A percentile compares a stretch with the other conserved stretches of the same genome.
These are phyloP conservation scores for Lutjanus argentimaculatus DNA, from an alignment of 2,797 vertebrate genomes.

Conservation along the genomic window DNA sequence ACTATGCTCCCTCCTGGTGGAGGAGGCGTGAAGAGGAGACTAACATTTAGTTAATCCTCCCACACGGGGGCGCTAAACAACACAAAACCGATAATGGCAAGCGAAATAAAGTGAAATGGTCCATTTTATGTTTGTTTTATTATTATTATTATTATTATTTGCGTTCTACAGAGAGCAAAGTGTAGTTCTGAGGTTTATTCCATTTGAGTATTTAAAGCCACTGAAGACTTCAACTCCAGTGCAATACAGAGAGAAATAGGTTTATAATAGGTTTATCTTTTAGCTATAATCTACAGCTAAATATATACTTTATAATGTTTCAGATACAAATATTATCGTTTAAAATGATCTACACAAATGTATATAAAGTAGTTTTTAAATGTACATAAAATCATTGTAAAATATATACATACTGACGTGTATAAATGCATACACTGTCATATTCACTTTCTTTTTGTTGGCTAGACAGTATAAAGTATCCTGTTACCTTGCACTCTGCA, in stretches of 20 bases:
- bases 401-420: neutral
- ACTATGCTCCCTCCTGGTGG: conserved; percentile 60
- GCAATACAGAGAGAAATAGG: neutral
- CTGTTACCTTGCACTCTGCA: neutral
- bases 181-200: neutral
- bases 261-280: too few species aligned
- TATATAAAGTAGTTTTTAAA: neutral
- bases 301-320: too few species aligned
- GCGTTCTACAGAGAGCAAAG: neutral
- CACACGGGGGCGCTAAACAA: conserved; percentile 40
- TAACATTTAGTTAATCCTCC: neutral
- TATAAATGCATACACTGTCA: neutral
- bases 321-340: neutral
- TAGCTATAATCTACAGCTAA: too few species aligned
- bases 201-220: neutral
- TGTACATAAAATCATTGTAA: neutral
- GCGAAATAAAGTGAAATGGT: neutral
- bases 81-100: neutral
- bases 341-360: neutral
- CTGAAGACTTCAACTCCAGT: neutral
- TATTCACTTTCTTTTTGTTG: neutral
- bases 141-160: neutral
- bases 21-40: neutral
- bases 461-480: neutral
- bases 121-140: neutral